Evolutionary conservation across 2,888 invertebrate species (phyloP), one percentile per base, ranked within the genome.

Genomic region (Pseudococcus jackbeardsleyi): DNA sequence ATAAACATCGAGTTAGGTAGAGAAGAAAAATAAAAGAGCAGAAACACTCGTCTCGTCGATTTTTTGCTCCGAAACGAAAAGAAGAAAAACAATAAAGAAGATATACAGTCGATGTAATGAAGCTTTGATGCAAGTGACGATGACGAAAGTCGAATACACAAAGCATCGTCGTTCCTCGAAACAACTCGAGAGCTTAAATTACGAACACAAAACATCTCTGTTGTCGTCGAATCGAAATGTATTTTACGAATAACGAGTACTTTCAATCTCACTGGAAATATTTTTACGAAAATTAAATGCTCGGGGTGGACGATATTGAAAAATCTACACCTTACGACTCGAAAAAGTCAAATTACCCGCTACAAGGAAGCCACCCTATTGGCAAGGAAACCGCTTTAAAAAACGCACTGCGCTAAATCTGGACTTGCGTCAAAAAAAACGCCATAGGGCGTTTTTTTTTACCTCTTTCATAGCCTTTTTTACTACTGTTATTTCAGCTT

Each of bases 121-220:
- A 22, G 64, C 22, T 22, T 64, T 22, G 22, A 9, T 22, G 22
- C 8, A 64, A 22, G 64, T 19, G 64, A 64, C 19, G 22, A 64
- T 19, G 64, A 64, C 19, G 22, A 64, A 64, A 64, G 64, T 64
- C 64, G 64, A 64, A 64, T 22, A 64, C 22, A 64, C 64, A 64
- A 64, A 64, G 64, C 9, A 11, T 3, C 64, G 22, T 64, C 22
- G 9, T 33, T 33, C 26, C 1, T 33, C 26, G 26, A 33, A 50
- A 42, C 42, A 12, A 50, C 15, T 59, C 59, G 59, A 22, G 22
- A 64, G 64, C 22, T 64, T 64, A 64, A 64, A 59, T 59, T n/a
- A 59, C 59, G 6, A 59, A n/a, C n/a, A 54, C 54, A 59, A 22
- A 64, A 64, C 22, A 64, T 22, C 22, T 64, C 22, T 64, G 19